These are phyloP conservation scores for Dastarcus helophoroides DNA, from an alignment of 2,888 invertebrate genomes.

Conservation along the genomic window DNA sequence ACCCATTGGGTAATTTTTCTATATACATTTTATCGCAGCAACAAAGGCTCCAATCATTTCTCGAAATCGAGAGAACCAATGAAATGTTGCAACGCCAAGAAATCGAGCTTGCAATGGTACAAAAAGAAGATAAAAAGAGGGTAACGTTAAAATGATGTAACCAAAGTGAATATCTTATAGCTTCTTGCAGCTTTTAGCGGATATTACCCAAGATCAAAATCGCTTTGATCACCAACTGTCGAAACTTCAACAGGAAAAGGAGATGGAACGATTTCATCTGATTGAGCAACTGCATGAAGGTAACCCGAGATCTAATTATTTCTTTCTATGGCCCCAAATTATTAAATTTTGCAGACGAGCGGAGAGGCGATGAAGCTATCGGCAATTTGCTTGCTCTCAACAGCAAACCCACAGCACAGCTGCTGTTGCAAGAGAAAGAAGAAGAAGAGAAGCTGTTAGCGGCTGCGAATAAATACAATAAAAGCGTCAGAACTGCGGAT, in stretches of 20 bases:
- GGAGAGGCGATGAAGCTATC: constrained; percentile 54
- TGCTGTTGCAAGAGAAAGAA: constrained; percentile 53
- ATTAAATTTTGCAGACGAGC: constrained; percentile 41
- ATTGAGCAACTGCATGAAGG: constrained; percentile 49
- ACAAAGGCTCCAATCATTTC: constrained; percentile 41
- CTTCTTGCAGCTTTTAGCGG: constrained; percentile 38
- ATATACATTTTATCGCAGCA: constrained; percentile 34
- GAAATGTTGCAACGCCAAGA: constrained; percentile 53
- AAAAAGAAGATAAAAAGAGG: constrained; percentile 52
- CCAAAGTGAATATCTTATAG: constrained; percentile 3
- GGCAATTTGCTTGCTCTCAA: constrained; percentile 51
- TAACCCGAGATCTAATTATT: constrained; percentile 18
- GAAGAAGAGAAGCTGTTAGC: constrained; percentile 56
- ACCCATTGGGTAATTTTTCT: constrained; percentile 4
- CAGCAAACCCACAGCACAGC: constrained; percentile 49
- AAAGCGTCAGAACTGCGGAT: constrained; percentile 52
- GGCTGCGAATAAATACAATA: constrained; percentile 45
- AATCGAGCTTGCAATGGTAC: constrained; percentile 49
- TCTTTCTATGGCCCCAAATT: neutral
- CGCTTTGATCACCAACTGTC: constrained; percentile 55
- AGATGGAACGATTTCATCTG: constrained; percentile 47
- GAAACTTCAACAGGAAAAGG: constrained; percentile 56
- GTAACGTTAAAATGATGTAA: constrained; percentile 18
- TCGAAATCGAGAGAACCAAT: constrained; percentile 52
- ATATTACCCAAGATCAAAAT: constrained; percentile 50